These are phyloP conservation scores for Antennarius maculatus DNA, from an alignment of 2,797 vertebrate genomes.

Conservation along the genomic window DNA sequence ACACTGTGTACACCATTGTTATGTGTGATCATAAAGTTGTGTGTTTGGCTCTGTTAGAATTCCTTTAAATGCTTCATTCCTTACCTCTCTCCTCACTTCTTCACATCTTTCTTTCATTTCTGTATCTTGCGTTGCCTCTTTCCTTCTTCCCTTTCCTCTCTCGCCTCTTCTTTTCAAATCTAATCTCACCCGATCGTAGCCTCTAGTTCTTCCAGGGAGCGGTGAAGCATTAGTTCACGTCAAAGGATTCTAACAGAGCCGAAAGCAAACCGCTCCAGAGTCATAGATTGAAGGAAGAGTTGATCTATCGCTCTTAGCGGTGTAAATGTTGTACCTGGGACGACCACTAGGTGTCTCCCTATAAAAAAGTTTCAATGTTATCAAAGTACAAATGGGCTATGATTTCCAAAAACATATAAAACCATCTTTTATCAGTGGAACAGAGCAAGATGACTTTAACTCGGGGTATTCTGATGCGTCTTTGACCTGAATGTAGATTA, in stretches of 20 bases:
- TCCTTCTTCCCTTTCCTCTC: background rate
- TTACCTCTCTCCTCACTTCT: background rate
- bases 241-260: slow-evolving; percentile 53
- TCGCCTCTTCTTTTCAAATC: background rate
- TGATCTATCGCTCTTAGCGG: slow-evolving; percentile 47
- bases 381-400: slow-evolving; percentile 21
- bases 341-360: slow-evolving; percentile 55
- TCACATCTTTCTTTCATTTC: background rate
- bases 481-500: slow-evolving; percentile 37
- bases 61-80: slow-evolving; percentile 32
- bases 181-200: background rate
- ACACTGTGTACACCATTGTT: slow-evolving; percentile 13
- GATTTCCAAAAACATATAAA: slow-evolving; percentile 50
- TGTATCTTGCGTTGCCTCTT: background rate
- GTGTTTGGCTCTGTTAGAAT: slow-evolving; percentile 58
- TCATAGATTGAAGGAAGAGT: slow-evolving; percentile 50
- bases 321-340: slow-evolving; percentile 43
- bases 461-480: slow-evolving; percentile 25
- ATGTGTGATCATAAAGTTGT: slow-evolving; percentile 23
- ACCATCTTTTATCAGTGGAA: slow-evolving; percentile 22
- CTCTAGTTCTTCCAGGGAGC: background rate
- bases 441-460: slow-evolving; percentile 23
- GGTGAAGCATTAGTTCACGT: slow-evolving; percentile 38
- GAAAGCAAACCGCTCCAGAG: slow-evolving; percentile 29
- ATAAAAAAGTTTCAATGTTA: slow-evolving; percentile 32